These are phyloP conservation scores for Saturnia pavonia DNA, from an alignment of 2,888 invertebrate species.

Conservation along the genomic window DNA sequence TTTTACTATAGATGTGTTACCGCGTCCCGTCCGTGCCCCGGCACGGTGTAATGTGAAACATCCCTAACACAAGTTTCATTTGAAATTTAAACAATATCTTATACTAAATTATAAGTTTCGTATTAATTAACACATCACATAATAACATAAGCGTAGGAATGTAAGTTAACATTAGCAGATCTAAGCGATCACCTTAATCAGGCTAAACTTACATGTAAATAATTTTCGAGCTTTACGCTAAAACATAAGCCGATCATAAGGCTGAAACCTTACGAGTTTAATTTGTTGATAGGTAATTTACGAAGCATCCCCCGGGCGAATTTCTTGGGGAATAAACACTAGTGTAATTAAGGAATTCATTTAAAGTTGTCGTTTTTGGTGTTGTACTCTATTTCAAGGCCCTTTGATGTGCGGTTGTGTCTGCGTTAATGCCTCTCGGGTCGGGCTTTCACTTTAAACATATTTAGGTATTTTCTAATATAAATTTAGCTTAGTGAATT, in stretches of 20 bases:
- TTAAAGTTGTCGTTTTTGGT: slow-evolving; percentile 67
- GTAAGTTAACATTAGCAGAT: slow-evolving; percentile 37
- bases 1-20: too few species aligned
- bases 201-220: slow-evolving; percentile 44
- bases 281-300: slow-evolving; percentile 74
- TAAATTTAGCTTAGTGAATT: slow-evolving; percentile 39
- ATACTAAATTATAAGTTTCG: not conserved
- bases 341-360: slow-evolving; percentile 76
- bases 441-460: slow-evolving; percentile 40
- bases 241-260: slow-evolving; percentile 51
- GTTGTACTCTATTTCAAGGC: slow-evolving; percentile 34
- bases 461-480: slow-evolving; percentile 45
- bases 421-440: slow-evolving; percentile 19
- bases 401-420: slow-evolving; percentile 58
- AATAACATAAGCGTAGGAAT: slow-evolving; percentile 41
- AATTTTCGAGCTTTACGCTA: slow-evolving; percentile 47
- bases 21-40: too few species aligned
- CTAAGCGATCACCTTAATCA: slow-evolving; percentile 37
- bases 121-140: slow-evolving; percentile 27
- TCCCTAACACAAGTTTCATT: not conserved
- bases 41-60: too few species aligned
- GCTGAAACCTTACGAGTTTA: slow-evolving; percentile 59
- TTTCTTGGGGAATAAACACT: slow-evolving; percentile 75
- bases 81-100: not conserved
- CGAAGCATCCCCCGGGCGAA: slow-evolving; percentile 55